A percentile compares a stretch with the other conserved stretches of the same genome.
These are phyloP conservation scores for Zygaena filipendulae DNA, from an alignment of 2,888 invertebrate species.

Conservation along the genomic window DNA sequence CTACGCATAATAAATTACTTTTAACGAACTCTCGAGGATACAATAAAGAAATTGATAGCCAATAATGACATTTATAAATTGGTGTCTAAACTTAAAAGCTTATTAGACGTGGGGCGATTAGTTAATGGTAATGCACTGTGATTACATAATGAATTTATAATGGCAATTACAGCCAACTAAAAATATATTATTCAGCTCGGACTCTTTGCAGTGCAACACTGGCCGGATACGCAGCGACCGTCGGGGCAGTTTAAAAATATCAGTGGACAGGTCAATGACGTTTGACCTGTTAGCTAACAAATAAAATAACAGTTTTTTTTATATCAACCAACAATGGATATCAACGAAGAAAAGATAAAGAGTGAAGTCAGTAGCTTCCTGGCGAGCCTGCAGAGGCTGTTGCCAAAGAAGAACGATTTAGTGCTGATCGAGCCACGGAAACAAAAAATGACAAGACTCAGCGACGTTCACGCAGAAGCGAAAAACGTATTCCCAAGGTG, in stretches of 20 bases:
- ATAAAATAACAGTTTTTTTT: slow-evolving; percentile 26
- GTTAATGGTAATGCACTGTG: too few species aligned
- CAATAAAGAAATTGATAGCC: too few species aligned
- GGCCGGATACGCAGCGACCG: slow-evolving; percentile 32
- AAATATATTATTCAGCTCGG: slow-evolving; percentile 32
- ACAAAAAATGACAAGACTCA: slow-evolving; percentile 31
- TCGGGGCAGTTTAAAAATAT: slow-evolving; percentile 42
- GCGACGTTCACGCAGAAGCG: slow-evolving; percentile 48
- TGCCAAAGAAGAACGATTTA: slow-evolving; percentile 49
- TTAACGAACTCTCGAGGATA: too few species aligned
- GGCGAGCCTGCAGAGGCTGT: slow-evolving; percentile 37
- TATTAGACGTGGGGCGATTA: too few species aligned
- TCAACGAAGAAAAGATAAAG: slow-evolving; percentile 46
- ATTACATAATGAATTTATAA: too few species aligned
- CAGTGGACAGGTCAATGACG: slow-evolving; percentile 50
- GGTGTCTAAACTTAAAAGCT: too few species aligned
- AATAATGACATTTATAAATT: too few species aligned
- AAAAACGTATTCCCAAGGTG: slow-evolving; percentile 54
- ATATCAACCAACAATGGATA: slow-evolving; percentile 44
- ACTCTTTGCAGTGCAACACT: slow-evolving; percentile 42
- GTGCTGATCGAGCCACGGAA: slow-evolving; percentile 30
- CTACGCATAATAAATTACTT: too few species aligned
- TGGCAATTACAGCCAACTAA: too few species aligned
- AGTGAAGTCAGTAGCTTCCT: slow-evolving; percentile 49
- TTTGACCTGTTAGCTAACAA: slow-evolving; percentile 37